Percentiles rank a stretch among this genome's conserved stretches.
These are phyloP conservation scores for Lordiphosa stackelbergi DNA, from an alignment of 1,140 invertebrate species.

Conservation along the genomic window DNA sequence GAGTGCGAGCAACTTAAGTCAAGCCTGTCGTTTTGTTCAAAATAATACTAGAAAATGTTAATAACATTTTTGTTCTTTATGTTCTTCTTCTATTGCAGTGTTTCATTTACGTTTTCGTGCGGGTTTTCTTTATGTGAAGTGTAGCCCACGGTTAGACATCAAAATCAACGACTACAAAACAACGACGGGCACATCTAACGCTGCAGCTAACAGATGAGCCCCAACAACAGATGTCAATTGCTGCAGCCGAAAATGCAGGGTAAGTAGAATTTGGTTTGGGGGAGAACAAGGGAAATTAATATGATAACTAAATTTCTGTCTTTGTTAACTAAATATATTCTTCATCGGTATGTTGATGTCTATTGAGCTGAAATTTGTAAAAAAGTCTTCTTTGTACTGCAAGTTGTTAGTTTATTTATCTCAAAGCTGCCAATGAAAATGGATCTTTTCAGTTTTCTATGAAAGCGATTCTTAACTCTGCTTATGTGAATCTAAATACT, in stretches of 20 bases:
- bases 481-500: too few species aligned
- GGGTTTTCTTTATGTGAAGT: constrained; percentile 45
- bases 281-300: too few species aligned
- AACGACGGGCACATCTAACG: constrained; percentile 70
- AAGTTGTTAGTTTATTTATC: too few species aligned
- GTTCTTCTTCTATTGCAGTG: constrained; percentile 42
- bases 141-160: constrained; percentile 29
- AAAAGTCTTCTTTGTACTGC: too few species aligned
- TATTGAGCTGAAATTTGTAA: too few species aligned
- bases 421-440: too few species aligned
- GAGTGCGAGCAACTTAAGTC: constrained; percentile 58
- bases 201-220: constrained; percentile 77
- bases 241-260: constrained; percentile 82
- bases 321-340: too few species aligned
- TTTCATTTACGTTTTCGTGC: constrained; percentile 58
- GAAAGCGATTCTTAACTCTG: too few species aligned
- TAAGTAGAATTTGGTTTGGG: constrained; percentile 61
- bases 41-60: constrained; percentile 48
- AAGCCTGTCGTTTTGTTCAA: constrained; percentile 57
- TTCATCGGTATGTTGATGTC: too few species aligned
- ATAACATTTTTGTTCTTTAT: constrained; percentile 43
- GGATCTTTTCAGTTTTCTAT: too few species aligned
- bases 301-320: too few species aligned
- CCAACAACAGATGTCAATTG: constrained; percentile 81
- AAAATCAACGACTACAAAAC: constrained; percentile 32